A percentile compares a stretch with the other conserved stretches of the same genome.
These are phyloP conservation scores for Eucera pruinosa DNA, from an alignment of 2,888 invertebrate species.

Conservation along the genomic window DNA sequence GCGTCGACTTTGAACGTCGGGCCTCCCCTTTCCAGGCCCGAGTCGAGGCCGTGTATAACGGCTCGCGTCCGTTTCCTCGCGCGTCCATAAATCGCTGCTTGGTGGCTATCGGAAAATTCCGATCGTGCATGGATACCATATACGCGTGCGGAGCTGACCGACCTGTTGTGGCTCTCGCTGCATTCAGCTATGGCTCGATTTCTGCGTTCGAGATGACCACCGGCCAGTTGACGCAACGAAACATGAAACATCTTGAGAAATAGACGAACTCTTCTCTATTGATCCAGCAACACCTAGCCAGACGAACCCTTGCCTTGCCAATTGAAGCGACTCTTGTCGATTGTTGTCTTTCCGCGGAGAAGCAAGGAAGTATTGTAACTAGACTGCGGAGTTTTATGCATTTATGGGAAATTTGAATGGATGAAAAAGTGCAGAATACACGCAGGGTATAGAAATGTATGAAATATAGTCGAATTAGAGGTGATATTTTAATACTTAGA, in stretches of 20 bases:
- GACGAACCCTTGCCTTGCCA: too few relatives aligned
- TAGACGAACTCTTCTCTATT: too few relatives aligned
- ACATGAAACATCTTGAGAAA: conserved; percentile 34
- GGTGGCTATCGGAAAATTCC: conserved; percentile 79
- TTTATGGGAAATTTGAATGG: too few relatives aligned
- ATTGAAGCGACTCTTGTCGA: too few relatives aligned
- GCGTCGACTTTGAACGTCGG: conserved; percentile 64
- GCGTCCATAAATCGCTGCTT: conserved; percentile 73
- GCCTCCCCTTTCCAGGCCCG: conserved; percentile 41
- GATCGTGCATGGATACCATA: conserved; percentile 76
- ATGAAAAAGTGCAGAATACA: too few relatives aligned
- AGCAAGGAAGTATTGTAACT: too few relatives aligned
- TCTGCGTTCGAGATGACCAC: conserved; percentile 47
- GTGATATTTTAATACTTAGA: too few relatives aligned
- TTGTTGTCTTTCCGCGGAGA: too few relatives aligned
- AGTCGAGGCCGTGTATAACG: conserved; percentile 54
- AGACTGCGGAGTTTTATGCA: too few relatives aligned
- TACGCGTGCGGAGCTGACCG: conserved; percentile 60
- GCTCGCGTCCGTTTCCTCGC: conserved; percentile 61
- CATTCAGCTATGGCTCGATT: conserved; percentile 26
- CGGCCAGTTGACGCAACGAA: conserved; percentile 41
- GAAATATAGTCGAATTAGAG: too few relatives aligned
- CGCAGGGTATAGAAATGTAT: too few relatives aligned
- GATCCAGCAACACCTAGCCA: too few relatives aligned
- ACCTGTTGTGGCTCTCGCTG: conserved; percentile 26